A percentile compares a stretch with the other conserved stretches of the same genome.
Conservation (phyloP, 2,888 invertebrate species). For the Lysandra coridon region DNA sequence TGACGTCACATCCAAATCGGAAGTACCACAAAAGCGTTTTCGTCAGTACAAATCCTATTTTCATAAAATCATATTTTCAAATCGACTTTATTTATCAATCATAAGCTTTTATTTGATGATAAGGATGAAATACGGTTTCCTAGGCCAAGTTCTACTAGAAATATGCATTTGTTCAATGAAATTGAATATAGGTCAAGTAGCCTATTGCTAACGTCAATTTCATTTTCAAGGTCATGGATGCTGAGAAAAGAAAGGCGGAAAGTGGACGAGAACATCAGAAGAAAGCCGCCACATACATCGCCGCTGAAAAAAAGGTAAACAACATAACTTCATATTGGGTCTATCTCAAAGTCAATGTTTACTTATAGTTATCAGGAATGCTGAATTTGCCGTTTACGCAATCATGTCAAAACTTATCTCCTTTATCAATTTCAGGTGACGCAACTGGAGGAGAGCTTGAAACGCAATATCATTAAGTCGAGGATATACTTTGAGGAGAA, state of each 20-base stretch:
- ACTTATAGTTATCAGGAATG: background rate
- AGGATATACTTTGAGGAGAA: constrained; percentile 95
- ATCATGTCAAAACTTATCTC: background rate
- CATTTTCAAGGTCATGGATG: constrained; percentile 90
- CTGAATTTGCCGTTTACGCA: background rate
- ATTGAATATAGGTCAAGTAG: no score
- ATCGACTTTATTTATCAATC: no score
- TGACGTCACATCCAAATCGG: no score
- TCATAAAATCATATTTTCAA: no score
- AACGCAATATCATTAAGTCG: constrained; percentile 91
- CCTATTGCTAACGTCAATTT: background rate
- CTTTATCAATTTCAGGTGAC: constrained; percentile 77
- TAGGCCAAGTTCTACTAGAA: no score
- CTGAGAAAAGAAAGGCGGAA: constrained; percentile 93
- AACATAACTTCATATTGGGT: background rate
- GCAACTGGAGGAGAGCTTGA: constrained; percentile 89
- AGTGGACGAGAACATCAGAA: constrained; percentile 93
- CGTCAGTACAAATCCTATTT: no score
- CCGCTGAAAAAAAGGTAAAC: constrained; percentile 87
- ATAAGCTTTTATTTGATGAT: no score
- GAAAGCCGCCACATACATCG: constrained; percentile 88
- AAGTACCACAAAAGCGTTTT: no score
- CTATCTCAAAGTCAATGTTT: background rate
- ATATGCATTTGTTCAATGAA: no score
- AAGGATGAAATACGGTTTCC: no score